Percentiles rank a stretch among this genome's conserved stretches.
Conservation (phyloP, 2,113 vertebrate species). For the Lipophrys pholis region DNA sequence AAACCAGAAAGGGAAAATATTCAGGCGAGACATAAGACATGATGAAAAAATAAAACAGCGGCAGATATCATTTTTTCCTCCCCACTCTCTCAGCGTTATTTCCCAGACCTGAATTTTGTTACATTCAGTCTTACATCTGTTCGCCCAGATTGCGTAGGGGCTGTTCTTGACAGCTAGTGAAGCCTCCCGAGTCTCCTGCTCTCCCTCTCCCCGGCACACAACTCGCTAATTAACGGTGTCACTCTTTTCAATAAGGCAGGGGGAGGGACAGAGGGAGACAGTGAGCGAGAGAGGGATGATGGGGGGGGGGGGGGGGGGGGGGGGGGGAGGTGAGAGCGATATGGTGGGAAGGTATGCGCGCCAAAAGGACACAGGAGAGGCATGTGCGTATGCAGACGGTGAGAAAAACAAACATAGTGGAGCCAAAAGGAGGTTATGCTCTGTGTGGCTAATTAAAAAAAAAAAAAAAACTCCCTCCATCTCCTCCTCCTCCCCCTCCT, state of each 20-base stretch:
- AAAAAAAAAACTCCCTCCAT: conserved; percentile 46
- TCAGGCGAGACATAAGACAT: conserved; percentile 36
- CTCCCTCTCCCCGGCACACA: conserved; percentile 75
- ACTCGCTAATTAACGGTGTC: conserved; percentile 86
- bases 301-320: conserved; percentile 36
- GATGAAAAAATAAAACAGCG: conserved; percentile 25
- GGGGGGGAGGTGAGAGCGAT: conserved; percentile 26
- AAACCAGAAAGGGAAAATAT: conserved; percentile 35
- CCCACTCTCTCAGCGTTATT: conserved; percentile 65
- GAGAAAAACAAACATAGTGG: conserved; percentile 80
- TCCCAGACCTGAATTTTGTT: conserved; percentile 88
- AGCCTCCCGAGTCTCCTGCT: conserved; percentile 81
- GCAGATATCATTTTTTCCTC: conserved; percentile 62
- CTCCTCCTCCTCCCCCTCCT: conserved; percentile 52
- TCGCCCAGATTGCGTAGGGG: conserved; percentile 83
- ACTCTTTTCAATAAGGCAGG: conserved; percentile 82
- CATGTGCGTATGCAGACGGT: conserved; percentile 73
- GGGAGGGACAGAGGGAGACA: conserved; percentile 68
- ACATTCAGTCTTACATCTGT: conserved; percentile 87
- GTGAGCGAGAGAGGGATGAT: conserved; percentile 23
- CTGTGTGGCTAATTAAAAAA: conserved; percentile 82
- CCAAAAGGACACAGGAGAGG: conserved; percentile 79
- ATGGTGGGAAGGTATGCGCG: conserved; percentile 44
- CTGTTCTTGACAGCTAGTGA: conserved; percentile 84
- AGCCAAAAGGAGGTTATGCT: conserved; percentile 79